Percentiles rank a stretch among this genome's conserved stretches.
These are phyloP conservation scores for Natrix natrix DNA, from an alignment of 2,797 vertebrate species.

Conservation along the genomic window DNA sequence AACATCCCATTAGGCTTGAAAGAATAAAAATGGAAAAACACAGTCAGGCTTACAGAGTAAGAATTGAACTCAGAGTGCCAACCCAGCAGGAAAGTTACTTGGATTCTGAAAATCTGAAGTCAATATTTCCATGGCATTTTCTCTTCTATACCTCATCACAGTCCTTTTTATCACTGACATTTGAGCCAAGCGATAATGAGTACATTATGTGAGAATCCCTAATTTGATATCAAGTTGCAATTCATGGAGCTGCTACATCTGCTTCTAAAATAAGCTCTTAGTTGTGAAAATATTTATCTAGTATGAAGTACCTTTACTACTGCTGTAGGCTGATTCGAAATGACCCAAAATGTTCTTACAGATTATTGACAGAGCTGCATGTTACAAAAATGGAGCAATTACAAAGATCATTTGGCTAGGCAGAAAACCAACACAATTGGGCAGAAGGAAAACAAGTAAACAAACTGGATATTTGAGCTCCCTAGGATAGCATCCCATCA, in stretches of 20 bases:
- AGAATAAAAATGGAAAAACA: background rate
- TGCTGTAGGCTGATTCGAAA: conserved; percentile 25
- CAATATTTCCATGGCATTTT: conserved; percentile 49
- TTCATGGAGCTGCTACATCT: conserved; percentile 34
- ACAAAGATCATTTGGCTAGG: background rate
- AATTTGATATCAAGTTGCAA: conserved; percentile 52
- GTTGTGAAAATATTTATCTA: conserved; percentile 39
- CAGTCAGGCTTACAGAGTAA: conserved; percentile 5
- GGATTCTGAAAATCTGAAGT: conserved; percentile 27
- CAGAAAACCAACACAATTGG: background rate
- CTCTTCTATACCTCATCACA: conserved; percentile 32
- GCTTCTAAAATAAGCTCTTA: conserved; percentile 44
- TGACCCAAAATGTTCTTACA: conserved; percentile 9
- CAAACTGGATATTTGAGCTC: background rate
- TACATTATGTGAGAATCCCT: conserved; percentile 41
- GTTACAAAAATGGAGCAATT: background rate
- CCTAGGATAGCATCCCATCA: background rate
- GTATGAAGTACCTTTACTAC: conserved; percentile 39
- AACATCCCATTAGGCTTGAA: background rate
- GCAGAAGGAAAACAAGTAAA: background rate
- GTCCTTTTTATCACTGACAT: conserved; percentile 50
- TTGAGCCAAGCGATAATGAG: conserved; percentile 19
- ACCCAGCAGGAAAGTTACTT: conserved; percentile 30
- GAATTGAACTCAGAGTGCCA: conserved; percentile 6
- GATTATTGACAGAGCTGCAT: conserved; percentile 25